Evolutionary conservation across 2,113 vertebrate species (phyloP).

Genomic region (Eolophus roseicapilla): DNA sequence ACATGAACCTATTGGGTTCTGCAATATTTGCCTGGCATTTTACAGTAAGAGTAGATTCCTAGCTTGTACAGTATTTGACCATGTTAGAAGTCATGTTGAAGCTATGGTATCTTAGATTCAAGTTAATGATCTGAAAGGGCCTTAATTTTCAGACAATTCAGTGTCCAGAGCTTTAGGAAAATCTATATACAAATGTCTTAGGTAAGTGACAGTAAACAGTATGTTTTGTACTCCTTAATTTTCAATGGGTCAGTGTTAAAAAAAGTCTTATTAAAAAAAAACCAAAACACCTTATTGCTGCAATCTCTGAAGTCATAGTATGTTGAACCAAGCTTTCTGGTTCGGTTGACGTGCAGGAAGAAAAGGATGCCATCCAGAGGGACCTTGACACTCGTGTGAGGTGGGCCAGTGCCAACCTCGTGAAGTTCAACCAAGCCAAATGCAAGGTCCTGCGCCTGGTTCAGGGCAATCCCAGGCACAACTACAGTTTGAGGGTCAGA

Average conservation of each 20-base stretch:
- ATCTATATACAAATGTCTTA: neutral
- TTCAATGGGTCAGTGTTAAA: neutral
- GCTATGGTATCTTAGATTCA: neutral
- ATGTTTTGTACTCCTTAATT: neutral
- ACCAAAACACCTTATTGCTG: rapidly evolving
- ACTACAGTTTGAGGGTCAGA: no score
- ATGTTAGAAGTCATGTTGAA: neutral
- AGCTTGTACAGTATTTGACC: neutral
- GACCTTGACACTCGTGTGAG: neutral
- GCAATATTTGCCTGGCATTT: neutral
- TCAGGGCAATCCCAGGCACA: neutral
- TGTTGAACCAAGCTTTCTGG: neutral
- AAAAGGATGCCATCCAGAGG: neutral
- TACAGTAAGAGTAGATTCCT: neutral
- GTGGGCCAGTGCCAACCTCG: neutral
- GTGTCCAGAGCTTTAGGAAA: neutral
- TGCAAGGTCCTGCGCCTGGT: neutral
- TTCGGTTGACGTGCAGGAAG: neutral
- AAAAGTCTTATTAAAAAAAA: neutral
- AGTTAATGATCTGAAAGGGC: neutral
- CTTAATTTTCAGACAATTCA: neutral
- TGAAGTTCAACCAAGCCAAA: neutral
- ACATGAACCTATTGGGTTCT: neutral
- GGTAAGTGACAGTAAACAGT: neutral
- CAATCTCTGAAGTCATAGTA: neutral